Evolutionary conservation across 2,888 invertebrate genomes (phyloP).

Genomic region (Caradrina clavipalpis): DNA sequence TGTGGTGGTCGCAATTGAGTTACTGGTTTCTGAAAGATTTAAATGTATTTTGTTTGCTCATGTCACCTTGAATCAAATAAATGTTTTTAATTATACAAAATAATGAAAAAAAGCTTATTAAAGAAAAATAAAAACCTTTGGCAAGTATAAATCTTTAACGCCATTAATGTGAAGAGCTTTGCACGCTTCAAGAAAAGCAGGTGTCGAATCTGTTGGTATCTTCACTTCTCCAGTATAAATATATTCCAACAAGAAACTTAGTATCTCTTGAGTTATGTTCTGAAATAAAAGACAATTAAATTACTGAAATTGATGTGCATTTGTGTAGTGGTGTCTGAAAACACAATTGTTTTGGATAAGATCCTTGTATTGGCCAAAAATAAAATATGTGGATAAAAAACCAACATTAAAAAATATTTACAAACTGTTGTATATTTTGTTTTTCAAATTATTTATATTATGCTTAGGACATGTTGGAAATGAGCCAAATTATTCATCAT

Average conservation of each 20-base stretch:
- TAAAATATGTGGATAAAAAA: too few species aligned
- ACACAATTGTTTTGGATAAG: background rate
- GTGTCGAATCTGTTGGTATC: constrained; percentile 70
- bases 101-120: too few species aligned
- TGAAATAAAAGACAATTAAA: constrained; percentile 64
- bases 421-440: too few species aligned
- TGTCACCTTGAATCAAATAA: background rate
- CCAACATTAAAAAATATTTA: too few species aligned
- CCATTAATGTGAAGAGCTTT: constrained; percentile 78
- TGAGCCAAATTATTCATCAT: too few species aligned
- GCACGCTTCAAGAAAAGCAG: constrained; percentile 76
- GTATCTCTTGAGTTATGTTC: constrained; percentile 76
- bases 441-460: too few species aligned
- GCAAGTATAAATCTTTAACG: constrained; percentile 64
- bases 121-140: constrained; percentile 38
- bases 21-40: constrained; percentile 33
- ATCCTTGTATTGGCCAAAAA: background rate
- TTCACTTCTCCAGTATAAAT: constrained; percentile 85
- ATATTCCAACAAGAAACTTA: constrained; percentile 80
- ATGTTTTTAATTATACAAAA: background rate
- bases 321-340: background rate
- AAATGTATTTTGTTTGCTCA: background rate
- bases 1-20: background rate
- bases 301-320: background rate
- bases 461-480: too few species aligned